Percentiles rank a stretch among this genome's conserved stretches.
Evolutionary conservation across 2,797 vertebrate genomes (phyloP).

Genomic region (Falco biarmicus): DNA sequence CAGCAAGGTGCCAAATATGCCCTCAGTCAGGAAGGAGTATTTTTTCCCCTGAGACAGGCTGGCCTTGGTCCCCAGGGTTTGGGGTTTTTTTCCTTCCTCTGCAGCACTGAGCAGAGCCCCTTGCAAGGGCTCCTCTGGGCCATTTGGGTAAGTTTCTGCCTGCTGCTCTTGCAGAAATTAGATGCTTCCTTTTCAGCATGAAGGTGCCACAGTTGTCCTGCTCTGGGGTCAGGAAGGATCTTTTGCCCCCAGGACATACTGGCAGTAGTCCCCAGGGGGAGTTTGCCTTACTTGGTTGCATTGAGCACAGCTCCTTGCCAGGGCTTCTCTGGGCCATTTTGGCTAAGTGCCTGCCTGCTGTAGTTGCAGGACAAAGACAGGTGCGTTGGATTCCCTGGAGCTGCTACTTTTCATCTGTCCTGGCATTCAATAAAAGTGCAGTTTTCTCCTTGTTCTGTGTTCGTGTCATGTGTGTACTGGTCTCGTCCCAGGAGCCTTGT

Average conservation of each 20-base stretch:
- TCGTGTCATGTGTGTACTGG: not conserved
- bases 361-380: not conserved
- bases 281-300: not conserved
- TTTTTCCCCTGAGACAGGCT: accelerated
- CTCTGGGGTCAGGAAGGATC: not conserved
- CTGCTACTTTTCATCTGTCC: not conserved
- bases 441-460: not conserved
- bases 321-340: too few species aligned
- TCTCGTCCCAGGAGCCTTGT: not conserved
- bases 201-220: not conserved
- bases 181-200: not conserved
- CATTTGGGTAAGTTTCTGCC: not conserved
- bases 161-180: not conserved
- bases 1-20: not conserved
- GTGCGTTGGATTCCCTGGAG: too few species aligned
- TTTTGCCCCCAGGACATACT: not conserved
- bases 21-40: not conserved
- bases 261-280: too few species aligned
- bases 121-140: not conserved
- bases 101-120: accelerated
- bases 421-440: not conserved
- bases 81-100: not conserved
- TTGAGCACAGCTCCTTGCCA: too few species aligned
- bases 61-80: too few species aligned
- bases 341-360: not conserved